Conservation (phyloP, 2,888 invertebrate genomes). For the Pecten maximus region DNA sequence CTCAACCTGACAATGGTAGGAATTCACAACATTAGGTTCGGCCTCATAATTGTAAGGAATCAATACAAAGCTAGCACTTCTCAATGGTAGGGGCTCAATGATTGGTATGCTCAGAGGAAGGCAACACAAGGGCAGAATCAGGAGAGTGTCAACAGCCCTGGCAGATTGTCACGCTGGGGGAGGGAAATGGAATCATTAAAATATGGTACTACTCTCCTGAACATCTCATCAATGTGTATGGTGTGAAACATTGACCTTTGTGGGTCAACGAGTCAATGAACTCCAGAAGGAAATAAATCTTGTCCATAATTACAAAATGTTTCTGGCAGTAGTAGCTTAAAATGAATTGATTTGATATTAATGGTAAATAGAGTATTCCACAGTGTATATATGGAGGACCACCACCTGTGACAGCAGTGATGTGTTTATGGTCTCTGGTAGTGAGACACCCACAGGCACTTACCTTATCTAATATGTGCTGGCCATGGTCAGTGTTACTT, state of each 20-base stretch:
- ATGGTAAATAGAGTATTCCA: not conserved
- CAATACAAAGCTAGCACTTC: not conserved
- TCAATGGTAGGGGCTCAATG: not conserved
- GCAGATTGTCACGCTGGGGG: not conserved
- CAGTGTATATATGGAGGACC: not conserved
- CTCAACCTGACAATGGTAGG: not conserved
- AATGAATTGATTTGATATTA: not conserved
- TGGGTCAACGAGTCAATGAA: not conserved
- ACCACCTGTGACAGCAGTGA: not conserved
- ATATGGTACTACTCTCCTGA: not conserved
- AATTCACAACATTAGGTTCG: not conserved
- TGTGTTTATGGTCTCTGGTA: not conserved
- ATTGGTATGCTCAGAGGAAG: not conserved
- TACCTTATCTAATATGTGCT: not conserved
- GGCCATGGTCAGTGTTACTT: not conserved
- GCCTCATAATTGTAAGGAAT: not conserved
- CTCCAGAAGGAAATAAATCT: constrained; percentile 6
- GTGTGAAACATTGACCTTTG: not conserved
- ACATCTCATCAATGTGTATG: not conserved
- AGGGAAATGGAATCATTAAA: not conserved
- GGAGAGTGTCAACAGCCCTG: not conserved
- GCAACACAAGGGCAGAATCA: not conserved
- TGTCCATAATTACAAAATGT: constrained; percentile 8
- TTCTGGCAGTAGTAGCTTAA: not conserved
- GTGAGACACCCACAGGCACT: not conserved